phyloP scores from a whole-genome alignment of 2,888 invertebrate genomes.

The Cosmia trapezina region DNA sequence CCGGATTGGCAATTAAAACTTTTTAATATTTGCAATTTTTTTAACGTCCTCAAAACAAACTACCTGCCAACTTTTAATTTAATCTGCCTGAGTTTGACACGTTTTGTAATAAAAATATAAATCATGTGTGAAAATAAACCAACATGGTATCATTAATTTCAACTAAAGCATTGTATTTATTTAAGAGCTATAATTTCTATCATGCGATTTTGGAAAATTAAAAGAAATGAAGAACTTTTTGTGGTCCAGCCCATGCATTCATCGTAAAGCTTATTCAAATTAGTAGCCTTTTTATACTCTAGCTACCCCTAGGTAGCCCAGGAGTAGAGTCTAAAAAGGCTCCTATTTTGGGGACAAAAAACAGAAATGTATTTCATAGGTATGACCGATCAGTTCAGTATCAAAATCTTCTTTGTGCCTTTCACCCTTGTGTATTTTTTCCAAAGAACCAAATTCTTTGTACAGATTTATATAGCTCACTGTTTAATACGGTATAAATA shows the following conservation, averaged over 20 bases:
- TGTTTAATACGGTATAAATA: conserved; percentile 29
- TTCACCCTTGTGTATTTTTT: background rate
- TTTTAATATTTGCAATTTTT: conserved; percentile 57
- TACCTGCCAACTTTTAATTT: conserved; percentile 58
- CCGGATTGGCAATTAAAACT: conserved; percentile 63
- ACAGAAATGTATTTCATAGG: too few species aligned
- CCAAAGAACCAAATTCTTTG: background rate
- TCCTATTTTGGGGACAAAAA: background rate
- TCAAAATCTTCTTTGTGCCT: background rate
- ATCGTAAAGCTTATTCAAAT: background rate
- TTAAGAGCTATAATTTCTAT: background rate
- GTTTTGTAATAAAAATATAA: conserved; percentile 32
- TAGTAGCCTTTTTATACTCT: background rate
- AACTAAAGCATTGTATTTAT: background rate
- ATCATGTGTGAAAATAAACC: conserved; percentile 2
- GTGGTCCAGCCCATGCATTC: background rate
- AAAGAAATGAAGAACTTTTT: background rate
- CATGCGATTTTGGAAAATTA: background rate
- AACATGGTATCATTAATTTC: conserved; percentile 1
- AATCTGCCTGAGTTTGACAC: conserved; percentile 36
- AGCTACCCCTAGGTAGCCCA: too few species aligned
- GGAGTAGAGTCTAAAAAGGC: background rate
- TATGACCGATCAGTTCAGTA: background rate
- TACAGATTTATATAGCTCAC: background rate
- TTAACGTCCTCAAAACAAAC: conserved; percentile 46